These are phyloP conservation scores for Delichon dasypus DNA, from an alignment of 2,797 vertebrate genomes.

Conservation along the genomic window DNA sequence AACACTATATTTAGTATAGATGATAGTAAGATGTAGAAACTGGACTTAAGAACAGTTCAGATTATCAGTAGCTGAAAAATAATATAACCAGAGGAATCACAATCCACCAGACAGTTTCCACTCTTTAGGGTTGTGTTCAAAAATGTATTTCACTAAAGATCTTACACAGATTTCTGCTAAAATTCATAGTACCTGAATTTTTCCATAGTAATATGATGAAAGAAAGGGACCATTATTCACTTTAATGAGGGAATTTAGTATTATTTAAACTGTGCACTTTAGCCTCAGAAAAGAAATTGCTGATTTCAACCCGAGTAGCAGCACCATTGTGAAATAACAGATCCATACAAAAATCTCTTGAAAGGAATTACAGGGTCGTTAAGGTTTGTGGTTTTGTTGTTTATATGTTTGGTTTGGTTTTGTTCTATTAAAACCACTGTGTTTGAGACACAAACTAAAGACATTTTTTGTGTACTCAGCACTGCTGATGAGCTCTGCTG, in stretches of 20 bases:
- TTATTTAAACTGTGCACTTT: not conserved
- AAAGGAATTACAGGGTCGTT: not conserved
- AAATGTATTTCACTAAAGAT: not conserved
- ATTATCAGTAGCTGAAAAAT: not conserved
- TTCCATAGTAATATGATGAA: not conserved
- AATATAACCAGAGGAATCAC: not conserved
- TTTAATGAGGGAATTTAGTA: not conserved
- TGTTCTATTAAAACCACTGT: not conserved
- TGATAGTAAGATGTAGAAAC: not conserved
- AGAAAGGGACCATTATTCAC: not conserved
- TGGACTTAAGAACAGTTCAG: not conserved
- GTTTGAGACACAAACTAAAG: not conserved
- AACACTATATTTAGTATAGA: not conserved
- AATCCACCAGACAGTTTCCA: not conserved
- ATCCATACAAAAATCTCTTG: not conserved
- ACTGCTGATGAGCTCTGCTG: not conserved
- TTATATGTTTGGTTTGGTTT: not conserved
- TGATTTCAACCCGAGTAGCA: not conserved
- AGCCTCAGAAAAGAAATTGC: not conserved
- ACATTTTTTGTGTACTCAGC: not conserved
- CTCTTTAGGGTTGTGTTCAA: not conserved
- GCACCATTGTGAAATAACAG: not conserved
- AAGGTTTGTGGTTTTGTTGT: rapidly evolving
- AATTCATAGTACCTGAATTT: not conserved
- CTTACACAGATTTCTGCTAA: not conserved